A percentile compares a stretch with the other conserved stretches of the same genome.
These are phyloP conservation scores for Larimichthys polyactis DNA, from an alignment of 2,113 vertebrate species.

Conservation along the genomic window DNA sequence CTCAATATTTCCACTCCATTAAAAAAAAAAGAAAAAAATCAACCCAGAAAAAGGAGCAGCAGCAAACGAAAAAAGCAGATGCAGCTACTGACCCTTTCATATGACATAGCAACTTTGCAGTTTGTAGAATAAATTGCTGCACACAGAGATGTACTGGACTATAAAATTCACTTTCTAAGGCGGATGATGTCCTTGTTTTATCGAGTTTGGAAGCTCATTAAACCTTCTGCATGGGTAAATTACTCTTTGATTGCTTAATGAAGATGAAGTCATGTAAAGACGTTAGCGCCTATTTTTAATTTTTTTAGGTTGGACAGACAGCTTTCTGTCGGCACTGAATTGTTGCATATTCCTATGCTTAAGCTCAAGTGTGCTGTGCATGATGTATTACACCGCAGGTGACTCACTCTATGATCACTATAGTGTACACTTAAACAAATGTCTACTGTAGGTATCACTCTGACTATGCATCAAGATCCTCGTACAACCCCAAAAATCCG, in stretches of 20 bases:
- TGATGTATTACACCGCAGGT: no score
- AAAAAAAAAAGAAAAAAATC: not conserved
- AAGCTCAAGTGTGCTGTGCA: no score
- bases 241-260: slow-evolving; percentile 18
- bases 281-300: not conserved
- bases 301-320: no score
- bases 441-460: no score
- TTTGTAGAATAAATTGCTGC: not conserved
- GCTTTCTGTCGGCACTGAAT: no score
- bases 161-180: not conserved
- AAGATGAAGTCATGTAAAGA: not conserved
- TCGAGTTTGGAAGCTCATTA: no score
- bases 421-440: no score
- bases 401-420: no score
- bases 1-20: slow-evolving; percentile 53
- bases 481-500: no score
- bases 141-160: not conserved
- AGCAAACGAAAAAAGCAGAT: not conserved
- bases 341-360: no score
- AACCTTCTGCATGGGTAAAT: not conserved
- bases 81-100: not conserved
- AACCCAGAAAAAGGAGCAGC: slow-evolving; percentile 3
- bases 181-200: not conserved
- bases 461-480: no score
- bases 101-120: not conserved